These are phyloP conservation scores for Marmota flaviventris DNA, from an alignment of 2,113 vertebrate species.

Conservation along the genomic window DNA sequence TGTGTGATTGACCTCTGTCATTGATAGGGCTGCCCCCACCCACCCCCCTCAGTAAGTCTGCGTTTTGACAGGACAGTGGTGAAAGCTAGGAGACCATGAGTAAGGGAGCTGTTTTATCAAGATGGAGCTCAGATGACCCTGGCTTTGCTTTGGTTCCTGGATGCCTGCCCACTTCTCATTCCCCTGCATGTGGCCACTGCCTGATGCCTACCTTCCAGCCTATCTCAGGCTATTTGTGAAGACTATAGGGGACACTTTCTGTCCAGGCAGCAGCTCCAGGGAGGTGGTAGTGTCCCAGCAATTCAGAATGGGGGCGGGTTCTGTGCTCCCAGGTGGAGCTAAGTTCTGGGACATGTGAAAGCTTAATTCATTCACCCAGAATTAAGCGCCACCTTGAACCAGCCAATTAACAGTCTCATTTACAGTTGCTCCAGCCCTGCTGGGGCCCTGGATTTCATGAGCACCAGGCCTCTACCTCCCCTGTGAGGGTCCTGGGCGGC, in stretches of 20 bases:
- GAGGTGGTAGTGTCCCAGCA: neutral
- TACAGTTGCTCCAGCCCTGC: neutral
- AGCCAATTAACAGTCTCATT: neutral
- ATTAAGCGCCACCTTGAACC: neutral
- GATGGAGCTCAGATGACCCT: neutral
- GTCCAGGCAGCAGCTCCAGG: neutral
- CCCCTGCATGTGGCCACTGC: neutral
- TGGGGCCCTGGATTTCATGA: neutral
- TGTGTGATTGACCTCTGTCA: neutral
- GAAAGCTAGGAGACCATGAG: neutral
- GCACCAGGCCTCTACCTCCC: neutral
- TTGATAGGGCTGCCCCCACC: neutral
- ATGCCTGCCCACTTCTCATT: neutral
- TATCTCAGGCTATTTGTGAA: neutral
- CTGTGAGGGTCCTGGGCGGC: neutral
- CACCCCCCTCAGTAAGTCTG: neutral
- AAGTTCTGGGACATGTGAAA: neutral
- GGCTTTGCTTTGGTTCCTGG: conserved; percentile 7
- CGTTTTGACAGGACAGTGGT: neutral
- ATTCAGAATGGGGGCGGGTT: neutral
- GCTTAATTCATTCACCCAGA: conserved; percentile 54
- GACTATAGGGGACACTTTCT: neutral
- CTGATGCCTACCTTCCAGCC: neutral
- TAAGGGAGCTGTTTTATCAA: neutral
- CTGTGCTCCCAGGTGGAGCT: neutral